Base-by-base conservation (phyloP, 37 sponge, comb jelly and placozoan species). In the Diacarnus erythraeanus region DNA sequence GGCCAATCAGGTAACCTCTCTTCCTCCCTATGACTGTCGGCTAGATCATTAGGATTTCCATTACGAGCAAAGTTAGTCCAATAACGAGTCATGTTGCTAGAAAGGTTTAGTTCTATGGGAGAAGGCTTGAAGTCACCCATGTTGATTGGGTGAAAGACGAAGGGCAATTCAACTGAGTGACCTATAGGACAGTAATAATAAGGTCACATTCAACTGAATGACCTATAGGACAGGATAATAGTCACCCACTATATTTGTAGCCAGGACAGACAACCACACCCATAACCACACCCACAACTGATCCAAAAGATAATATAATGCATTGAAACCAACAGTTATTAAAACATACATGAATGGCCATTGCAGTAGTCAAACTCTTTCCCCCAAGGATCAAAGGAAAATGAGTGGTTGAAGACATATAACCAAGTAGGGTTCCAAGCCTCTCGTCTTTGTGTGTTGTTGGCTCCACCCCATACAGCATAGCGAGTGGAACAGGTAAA, bases 301-400 rank as follows among this genome's bases (percentile, higher is more conserved):
- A n/a, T n/a, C n/a, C n/a, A n/a, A n/a, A n/a, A n/a, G n/a, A n/a
- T n/a, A n/a, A n/a, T n/a, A n/a, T n/a, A n/a, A n/a, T n/a, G n/a
- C n/a, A n/a, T n/a, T 47, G 51, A 12, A 15, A 15, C 6, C 51
- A 15, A 47, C 12, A 47, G 51, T 47, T 47, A 47, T 12, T 47
- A 12, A 47, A 12, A 47, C 83, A 83, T 41, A 88, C 89, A 88
- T 0, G 79, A 66, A 34, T 83, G 83, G n/a, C 61, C 70, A 59
- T 73, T 61, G 59, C 89, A 88, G 75, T 57, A 88, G 27, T 59
- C 12, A 37, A 79, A 74, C 20, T 74, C 41, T 39, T 76, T 30
- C 26, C 83, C 83, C 89, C 89, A 88, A n/a, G 72, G 66, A 29
- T 81, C 82, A 77, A 90, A 90, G 38, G 91, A 90, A 41, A 77